phyloP scores from a whole-genome alignment of 2,113 vertebrate species.

The Myocastor coypus region DNA sequence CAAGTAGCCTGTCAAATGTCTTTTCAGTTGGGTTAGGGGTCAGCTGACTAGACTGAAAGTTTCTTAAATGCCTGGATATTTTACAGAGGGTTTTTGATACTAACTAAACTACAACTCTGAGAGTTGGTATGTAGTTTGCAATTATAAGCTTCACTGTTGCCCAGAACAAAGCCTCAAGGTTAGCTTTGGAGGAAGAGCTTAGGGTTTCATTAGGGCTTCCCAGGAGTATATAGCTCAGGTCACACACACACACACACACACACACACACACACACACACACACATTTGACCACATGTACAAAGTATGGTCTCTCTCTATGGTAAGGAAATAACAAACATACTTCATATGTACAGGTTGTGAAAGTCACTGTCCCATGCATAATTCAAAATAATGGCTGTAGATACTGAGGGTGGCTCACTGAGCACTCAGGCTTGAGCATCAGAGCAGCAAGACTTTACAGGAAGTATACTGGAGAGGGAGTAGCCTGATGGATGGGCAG shows the following conservation, averaged over 20 bases:
- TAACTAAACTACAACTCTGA: neutral
- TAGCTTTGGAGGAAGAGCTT: neutral
- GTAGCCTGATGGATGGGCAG: neutral
- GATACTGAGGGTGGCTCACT: neutral
- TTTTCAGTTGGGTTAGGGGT: no score
- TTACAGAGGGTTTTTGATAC: neutral
- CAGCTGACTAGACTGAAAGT: neutral
- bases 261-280: neutral
- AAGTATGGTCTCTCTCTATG: neutral
- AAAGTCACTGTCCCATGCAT: neutral
- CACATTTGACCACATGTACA: neutral
- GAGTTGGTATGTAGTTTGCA: neutral
- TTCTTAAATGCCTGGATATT: neutral
- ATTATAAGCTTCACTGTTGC: neutral
- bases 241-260: neutral
- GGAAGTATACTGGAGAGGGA: no score
- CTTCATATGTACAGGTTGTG: neutral
- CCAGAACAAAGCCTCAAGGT: neutral
- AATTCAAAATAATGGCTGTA: neutral
- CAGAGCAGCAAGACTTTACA: neutral
- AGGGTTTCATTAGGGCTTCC: neutral
- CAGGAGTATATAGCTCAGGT: neutral
- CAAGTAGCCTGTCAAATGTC: no score
- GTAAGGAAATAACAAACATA: neutral
- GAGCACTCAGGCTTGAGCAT: neutral